Base-by-base conservation (phyloP, 1,140 invertebrate species). In the Apis dorsata region DNA sequence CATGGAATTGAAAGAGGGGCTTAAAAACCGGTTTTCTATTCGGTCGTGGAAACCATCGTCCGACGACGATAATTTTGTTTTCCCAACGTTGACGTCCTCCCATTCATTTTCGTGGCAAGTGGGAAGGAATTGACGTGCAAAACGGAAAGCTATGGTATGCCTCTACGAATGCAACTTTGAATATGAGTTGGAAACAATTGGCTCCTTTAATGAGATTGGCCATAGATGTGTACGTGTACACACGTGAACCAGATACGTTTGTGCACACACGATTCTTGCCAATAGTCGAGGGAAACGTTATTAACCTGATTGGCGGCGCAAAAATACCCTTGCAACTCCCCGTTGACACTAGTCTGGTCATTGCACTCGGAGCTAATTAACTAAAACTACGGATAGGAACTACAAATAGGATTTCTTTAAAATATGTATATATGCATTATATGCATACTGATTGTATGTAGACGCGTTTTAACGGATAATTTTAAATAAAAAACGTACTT, bases 151-250 rank as follows among this genome's bases (percentile, higher is more conserved):
- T 75, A 77, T 72, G 51, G 60, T 68, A 62, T 62, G 77, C 62
- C 70, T 65, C 63, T 24, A 44, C 28, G 51, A 78, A 83, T 79
- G 73, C 53, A 65, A 66, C 53, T 86, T 70, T 81, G 79, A 85
- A 85, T 69, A 71, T 62, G 44, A 79, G 68, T 59, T 21, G 79
- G 78, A 75, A 88, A 88, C 86, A 85, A 88, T 88, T 76, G 83
- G 55, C 72, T 71, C 62, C 86, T 75, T 70, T 88, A 88, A 88
- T 83, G 83, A 88, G 87, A 87, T 87, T 78, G 85, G 4, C 63
- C 69, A 49, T 62, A 34, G 21, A 21, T 49, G 78, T 66, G 53
- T 60, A 28, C 34, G 60, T 34, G 19, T 60, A 71, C 55, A 76
- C 62, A 77, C 34, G 55, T 24, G 51, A 57, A 19, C 70, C 17